Evolutionary conservation across 2,888 invertebrate species (phyloP), one percentile per base, ranked within the genome.

Genomic region (Lathronympha strigana): DNA sequence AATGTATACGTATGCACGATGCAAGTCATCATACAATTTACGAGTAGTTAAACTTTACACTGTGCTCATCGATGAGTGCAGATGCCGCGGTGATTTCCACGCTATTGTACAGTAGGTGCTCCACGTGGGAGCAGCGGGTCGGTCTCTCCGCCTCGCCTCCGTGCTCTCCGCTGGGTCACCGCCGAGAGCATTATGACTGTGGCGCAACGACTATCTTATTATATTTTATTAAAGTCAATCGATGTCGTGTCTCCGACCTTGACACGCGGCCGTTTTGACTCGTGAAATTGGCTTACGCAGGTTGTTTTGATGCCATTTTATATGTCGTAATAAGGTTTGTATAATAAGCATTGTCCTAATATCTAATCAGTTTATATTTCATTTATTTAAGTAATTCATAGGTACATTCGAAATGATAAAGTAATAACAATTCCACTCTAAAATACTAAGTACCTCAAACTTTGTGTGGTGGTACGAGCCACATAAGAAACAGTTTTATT

Each of bases 391-490:
- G 36, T 25, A 64, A 33, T 50, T 36, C 25, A 43, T 61, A 28
- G 19, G 23, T 40, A 58, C 40, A 43, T 50, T 55, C 17, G 11
- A 49, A 57, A 64, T 43, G 33, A 36, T 36, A 58, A 40, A 33
- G 31, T 11, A 45, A n/a, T 23, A 36, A 15, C 8, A 51, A 53
- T 25, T 60, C 9, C 3, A 47, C 47, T 21, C 60, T 66, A 45
- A n/a, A 50, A 31, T 36, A 53, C 36, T 53, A 66, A 13, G 38
- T 31, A 54, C 53, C 53, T 28, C 53, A 21, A 13, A 60, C 21
- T 66, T 66, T 31, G 60, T 66, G 64, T 60, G 60, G 60, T 60
- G 60, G 64, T 54, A 53, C 53, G 2, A 28, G 36, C 66, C 66
- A 49, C 53, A 54, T 66, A 63, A 55, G 33, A 47, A 47, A 45